Conservation (phyloP, 2,113 vertebrate genomes). For the Dicentrarchus labrax region DNA sequence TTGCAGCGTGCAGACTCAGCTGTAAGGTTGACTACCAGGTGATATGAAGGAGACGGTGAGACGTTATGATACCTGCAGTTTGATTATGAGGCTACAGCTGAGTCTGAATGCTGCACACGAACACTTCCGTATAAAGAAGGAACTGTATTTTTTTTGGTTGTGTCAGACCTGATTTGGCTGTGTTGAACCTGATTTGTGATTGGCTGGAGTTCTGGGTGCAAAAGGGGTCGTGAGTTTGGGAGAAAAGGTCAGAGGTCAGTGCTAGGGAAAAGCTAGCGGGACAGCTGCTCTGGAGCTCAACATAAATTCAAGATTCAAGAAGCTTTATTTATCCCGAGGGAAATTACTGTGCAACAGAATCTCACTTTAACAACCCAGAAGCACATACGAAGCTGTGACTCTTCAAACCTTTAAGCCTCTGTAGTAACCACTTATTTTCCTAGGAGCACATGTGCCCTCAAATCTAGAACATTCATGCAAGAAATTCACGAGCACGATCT, state of each 20-base stretch:
- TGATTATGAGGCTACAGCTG: conserved; percentile 2
- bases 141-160: conserved; percentile 68
- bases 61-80: conserved; percentile 42
- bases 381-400: conserved; percentile 20
- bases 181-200: conserved; percentile 65
- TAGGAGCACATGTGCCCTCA: conserved; percentile 31
- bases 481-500: conserved; percentile 59
- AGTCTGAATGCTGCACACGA: conserved; percentile 45
- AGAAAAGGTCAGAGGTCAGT: conserved; percentile 37
- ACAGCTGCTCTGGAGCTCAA: conserved; percentile 36
- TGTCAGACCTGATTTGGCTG: conserved; percentile 71
- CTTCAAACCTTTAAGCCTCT: conserved; percentile 14
- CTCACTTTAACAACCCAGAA: conserved; percentile 42
- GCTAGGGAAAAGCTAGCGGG: conserved; percentile 9
- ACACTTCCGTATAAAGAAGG: conserved; percentile 21
- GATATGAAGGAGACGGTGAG: not conserved
- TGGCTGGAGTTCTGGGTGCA: conserved; percentile 57
- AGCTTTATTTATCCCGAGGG: too few relatives aligned
- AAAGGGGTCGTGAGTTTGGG: conserved; percentile 21
- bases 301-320: too few relatives aligned
- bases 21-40: conserved; percentile 1
- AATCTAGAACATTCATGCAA: conserved; percentile 71
- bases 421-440: not conserved
- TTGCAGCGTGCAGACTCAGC: conserved; percentile 37
- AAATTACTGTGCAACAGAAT: too few relatives aligned